phyloP scores from a whole-genome alignment of 2,888 invertebrate species.

The Therioaphis trifolii region DNA sequence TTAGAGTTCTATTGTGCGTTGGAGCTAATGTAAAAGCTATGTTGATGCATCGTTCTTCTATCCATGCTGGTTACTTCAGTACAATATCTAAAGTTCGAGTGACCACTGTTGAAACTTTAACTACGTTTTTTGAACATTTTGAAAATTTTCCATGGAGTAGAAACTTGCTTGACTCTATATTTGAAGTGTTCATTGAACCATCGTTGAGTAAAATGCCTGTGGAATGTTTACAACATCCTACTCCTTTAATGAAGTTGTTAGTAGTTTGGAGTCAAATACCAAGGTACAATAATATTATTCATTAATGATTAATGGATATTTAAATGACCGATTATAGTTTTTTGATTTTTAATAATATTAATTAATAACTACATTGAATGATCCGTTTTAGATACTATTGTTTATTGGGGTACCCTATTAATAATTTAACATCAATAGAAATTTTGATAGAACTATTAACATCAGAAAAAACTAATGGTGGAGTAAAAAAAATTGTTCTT shows the following conservation, averaged over 20 bases:
- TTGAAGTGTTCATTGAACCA: constrained; percentile 84
- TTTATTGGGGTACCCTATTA: constrained; percentile 75
- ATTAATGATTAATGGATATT: neutral
- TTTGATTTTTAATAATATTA: constrained; percentile 17
- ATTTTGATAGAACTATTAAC: constrained; percentile 79
- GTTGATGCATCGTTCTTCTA: constrained; percentile 68
- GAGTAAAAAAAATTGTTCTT: constrained; percentile 78
- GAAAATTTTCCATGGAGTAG: constrained; percentile 80
- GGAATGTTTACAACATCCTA: constrained; percentile 88
- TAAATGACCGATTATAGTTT: neutral
- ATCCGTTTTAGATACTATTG: constrained; percentile 73
- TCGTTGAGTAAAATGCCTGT: constrained; percentile 78
- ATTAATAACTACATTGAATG: neutral
- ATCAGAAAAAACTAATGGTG: constrained; percentile 75
- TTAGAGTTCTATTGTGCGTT: constrained; percentile 80
- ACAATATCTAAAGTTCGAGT: constrained; percentile 77
- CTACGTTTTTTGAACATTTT: constrained; percentile 83
- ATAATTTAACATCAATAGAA: constrained; percentile 71
- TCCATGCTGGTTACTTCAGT: constrained; percentile 75
- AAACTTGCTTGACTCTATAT: constrained; percentile 80
- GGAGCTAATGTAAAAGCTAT: constrained; percentile 70
- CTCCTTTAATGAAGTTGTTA: constrained; percentile 83
- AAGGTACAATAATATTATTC: constrained; percentile 69
- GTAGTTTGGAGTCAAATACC: constrained; percentile 84
- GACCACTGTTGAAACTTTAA: constrained; percentile 74